These are phyloP conservation scores for Megaustenia siamemsis DNA, from an alignment of 2,888 invertebrate species.

Conservation along the genomic window DNA sequence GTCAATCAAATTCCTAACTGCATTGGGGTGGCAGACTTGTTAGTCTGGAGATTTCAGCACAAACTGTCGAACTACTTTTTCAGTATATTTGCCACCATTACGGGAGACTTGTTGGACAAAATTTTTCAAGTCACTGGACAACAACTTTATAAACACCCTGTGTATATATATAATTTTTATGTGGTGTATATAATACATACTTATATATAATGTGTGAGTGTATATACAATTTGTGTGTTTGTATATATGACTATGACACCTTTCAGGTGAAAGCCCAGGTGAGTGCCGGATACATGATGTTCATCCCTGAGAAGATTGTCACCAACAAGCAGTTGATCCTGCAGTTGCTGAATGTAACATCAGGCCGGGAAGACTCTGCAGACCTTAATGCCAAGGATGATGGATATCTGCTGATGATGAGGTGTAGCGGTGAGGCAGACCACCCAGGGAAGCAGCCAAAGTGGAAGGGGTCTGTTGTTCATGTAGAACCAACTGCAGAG, in stretches of 20 bases:
- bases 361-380: conserved; percentile 78
- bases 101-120: too few species aligned
- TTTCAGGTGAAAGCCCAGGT: conserved; percentile 77
- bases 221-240: too few species aligned
- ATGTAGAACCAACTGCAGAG: conserved; percentile 81
- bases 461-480: conserved; percentile 79
- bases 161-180: too few species aligned
- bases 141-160: too few species aligned
- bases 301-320: conserved; percentile 79
- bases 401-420: conserved; percentile 79
- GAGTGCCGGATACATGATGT: conserved; percentile 79
- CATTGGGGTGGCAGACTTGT: too few species aligned
- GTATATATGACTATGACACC: background rate
- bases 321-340: conserved; percentile 77
- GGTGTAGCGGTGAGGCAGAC: conserved; percentile 69
- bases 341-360: conserved; percentile 81
- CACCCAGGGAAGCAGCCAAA: conserved; percentile 62
- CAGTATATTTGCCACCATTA: too few species aligned
- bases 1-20: too few species aligned
- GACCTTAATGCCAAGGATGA: conserved; percentile 58
- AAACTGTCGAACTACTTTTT: too few species aligned
- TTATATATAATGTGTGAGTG: too few species aligned
- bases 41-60: too few species aligned
- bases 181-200: too few species aligned
- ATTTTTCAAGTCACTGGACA: too few species aligned